Conservation (phyloP, 2,797 vertebrate species). For the Champsocephalus esox region DNA sequence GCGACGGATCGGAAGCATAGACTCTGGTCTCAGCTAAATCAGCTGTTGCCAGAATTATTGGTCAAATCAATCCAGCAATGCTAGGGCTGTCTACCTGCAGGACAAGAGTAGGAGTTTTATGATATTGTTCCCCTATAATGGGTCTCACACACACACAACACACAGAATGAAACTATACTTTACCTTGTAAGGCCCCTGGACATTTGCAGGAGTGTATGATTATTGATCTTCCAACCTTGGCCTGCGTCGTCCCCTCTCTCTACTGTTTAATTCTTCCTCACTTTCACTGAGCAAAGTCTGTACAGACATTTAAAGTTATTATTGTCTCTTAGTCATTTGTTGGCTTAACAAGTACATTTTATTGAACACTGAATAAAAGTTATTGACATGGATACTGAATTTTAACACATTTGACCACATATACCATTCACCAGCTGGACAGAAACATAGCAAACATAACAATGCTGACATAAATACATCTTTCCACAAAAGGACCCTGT, state of each 20-base stretch:
- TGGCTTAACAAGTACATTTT: too few species aligned
- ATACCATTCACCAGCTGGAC: background rate
- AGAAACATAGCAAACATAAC: background rate
- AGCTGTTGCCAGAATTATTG: constrained; percentile 65
- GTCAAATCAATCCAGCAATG: constrained; percentile 58
- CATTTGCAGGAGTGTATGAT: constrained; percentile 5
- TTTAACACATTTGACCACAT: too few species aligned
- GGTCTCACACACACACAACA: too few species aligned
- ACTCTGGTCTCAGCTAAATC: constrained; percentile 56
- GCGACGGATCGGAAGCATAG: constrained; percentile 31
- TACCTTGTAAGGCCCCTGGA: constrained; percentile 9
- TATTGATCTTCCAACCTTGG: background rate
- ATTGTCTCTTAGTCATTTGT: too few species aligned
- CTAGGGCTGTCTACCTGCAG: constrained; percentile 48
- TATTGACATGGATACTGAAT: too few species aligned
- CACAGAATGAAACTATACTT: constrained; percentile 23
- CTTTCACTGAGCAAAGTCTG: background rate
- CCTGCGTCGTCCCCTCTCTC: background rate
- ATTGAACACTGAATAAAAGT: too few species aligned
- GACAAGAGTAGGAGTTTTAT: constrained; percentile 48
- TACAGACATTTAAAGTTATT: background rate
- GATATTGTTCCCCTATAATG: constrained; percentile 30
- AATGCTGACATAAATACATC: background rate
- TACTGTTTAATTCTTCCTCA: background rate
- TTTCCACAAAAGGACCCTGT: background rate